phyloP scores from a whole-genome alignment of 2,888 invertebrate genomes.

The Serripes groenlandicus region DNA sequence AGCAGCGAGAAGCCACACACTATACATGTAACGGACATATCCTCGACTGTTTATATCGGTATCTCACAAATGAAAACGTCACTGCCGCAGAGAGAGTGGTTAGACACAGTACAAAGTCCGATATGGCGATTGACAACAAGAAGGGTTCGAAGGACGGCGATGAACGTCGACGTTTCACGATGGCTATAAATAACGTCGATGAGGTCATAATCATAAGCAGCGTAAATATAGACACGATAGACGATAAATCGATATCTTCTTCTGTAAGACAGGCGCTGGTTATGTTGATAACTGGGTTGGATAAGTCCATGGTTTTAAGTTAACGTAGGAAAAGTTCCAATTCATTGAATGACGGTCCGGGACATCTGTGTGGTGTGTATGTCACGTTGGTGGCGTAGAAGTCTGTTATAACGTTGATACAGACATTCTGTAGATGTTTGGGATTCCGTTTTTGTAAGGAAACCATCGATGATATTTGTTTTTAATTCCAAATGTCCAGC shows the following conservation, averaged over 20 bases:
- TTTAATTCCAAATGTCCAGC: too few species aligned
- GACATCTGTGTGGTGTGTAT: too few species aligned
- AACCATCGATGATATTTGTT: too few species aligned
- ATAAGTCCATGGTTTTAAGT: neutral
- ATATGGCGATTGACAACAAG: neutral
- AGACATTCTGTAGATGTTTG: too few species aligned
- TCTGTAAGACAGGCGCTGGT: neutral
- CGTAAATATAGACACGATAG: neutral
- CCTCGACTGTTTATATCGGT: neutral
- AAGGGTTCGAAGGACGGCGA: constrained; percentile 1
- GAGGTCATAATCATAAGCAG: neutral
- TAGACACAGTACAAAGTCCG: constrained; percentile 3
- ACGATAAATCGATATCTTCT: neutral
- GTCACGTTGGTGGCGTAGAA: too few species aligned
- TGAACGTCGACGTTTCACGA: constrained; percentile 2
- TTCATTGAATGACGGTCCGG: too few species aligned
- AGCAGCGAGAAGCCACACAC: neutral
- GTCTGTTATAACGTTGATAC: too few species aligned
- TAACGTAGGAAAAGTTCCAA: too few species aligned
- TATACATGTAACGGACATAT: constrained; percentile 1
- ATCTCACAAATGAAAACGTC: neutral
- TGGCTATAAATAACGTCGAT: constrained; percentile 5
- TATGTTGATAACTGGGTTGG: neutral
- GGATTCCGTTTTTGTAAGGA: too few species aligned
- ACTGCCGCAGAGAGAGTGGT: neutral